Evolutionary conservation across 2,888 invertebrate species (phyloP).

Genomic region (Drosophila fungiperda): DNA sequence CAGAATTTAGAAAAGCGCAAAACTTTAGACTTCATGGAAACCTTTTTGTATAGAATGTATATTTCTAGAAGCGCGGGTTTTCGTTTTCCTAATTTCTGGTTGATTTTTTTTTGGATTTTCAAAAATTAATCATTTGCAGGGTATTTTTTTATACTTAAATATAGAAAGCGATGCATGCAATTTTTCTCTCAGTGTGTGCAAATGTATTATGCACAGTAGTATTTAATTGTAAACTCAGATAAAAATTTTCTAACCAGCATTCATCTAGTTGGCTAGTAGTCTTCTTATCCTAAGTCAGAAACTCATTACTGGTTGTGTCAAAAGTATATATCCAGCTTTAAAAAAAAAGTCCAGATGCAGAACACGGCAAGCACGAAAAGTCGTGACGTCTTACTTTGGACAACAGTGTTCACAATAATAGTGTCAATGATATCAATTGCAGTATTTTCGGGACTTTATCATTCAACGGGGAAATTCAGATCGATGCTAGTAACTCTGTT

Average conservation of each 20-base stretch:
- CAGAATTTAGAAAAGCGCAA: not conserved
- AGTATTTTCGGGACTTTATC: constrained; percentile 54
- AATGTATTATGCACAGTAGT: not conserved
- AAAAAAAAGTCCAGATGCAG: not conserved
- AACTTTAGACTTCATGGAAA: not conserved
- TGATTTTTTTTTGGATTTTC: not conserved
- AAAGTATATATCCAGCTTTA: not conserved
- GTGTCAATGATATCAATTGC: constrained; percentile 20
- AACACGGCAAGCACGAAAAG: constrained; percentile 17
- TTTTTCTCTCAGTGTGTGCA: not conserved
- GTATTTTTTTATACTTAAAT: too few species aligned
- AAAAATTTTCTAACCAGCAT: not conserved
- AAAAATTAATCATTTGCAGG: not conserved
- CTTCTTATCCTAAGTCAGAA: not conserved
- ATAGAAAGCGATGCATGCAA: too few species aligned
- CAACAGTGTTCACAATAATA: constrained; percentile 21
- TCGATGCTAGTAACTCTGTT: constrained; percentile 57
- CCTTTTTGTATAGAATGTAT: not conserved
- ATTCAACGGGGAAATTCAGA: constrained; percentile 63
- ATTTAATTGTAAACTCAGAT: not conserved
- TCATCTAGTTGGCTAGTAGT: not conserved
- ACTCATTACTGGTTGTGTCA: not conserved
- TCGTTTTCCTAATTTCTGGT: not conserved
- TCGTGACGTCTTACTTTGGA: constrained; percentile 20
- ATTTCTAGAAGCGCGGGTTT: not conserved